Evolutionary conservation across 1,140 invertebrate genomes (phyloP), one percentile per base, ranked within the genome.

Genomic region (Lordiphosa clarofinis): DNA sequence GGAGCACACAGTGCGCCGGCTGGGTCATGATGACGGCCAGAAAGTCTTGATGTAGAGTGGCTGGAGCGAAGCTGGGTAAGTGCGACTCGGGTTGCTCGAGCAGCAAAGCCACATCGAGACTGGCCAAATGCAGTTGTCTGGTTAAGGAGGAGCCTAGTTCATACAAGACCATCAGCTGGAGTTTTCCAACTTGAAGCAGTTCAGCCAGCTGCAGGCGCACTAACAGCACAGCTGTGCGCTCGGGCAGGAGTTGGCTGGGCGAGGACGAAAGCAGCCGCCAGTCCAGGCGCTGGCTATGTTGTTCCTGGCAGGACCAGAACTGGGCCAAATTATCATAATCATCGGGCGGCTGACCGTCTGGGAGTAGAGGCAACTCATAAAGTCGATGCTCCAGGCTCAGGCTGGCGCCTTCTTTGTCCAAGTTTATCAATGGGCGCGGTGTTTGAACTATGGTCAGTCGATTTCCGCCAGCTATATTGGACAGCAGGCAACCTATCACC

Each of bases 271-370:
- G 37, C 3, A 21, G 55, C 2, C 42, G 61, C 73, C 73, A 78
- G 2, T 58, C 43, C 0, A 78, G 10, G 0, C 36, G 15, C 5
- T 44, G 42, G 19, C 42, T 67, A 33, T 59, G 57, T 43, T 73
- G 68, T 12, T 84, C 40, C 47, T 86, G 79, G 10, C 73, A 70
- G 1, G 69, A 58, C 73, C 79, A 84, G 48, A 84, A 84, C 40
- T 78, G 79, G 1, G 73, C 69, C 52, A 78, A 19, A 6, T 66
- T 42, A 7, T 57, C 60, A 11, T 63, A 78, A 9, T 86, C 73
- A 24, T 76, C 67, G 0, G 76, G 67, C 5, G 72, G 73, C 13
- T 61, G 42, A 6, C 64, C 69, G 24, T 73, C 40, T 1, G 69
- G 6, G 10, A 53, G 56, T 43, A 61, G 4, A 0, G 79, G 79